Conservation (phyloP, 2,888 invertebrate genomes). For the Caenorhabditis virilis region DNA sequence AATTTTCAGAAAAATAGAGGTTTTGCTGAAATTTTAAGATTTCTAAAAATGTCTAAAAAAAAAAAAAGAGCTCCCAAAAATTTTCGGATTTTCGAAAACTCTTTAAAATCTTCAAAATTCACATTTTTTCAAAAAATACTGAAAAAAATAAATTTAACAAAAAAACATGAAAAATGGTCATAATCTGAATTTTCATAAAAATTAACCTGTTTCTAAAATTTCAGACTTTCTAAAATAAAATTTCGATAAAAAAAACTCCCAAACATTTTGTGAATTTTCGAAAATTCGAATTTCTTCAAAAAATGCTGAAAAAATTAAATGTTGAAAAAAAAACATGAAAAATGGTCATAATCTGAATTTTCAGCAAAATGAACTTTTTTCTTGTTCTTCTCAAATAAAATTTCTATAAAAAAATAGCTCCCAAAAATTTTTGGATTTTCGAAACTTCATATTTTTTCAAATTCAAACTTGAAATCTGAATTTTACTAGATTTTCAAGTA, state of each 20-base stretch:
- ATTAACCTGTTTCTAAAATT: background rate
- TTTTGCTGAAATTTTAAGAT: background rate
- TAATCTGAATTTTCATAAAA: background rate
- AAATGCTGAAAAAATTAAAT: background rate
- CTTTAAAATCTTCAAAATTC: background rate
- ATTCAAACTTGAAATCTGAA: background rate
- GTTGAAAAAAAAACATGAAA: background rate
- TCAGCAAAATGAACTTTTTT: too few species aligned
- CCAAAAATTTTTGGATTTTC: background rate
- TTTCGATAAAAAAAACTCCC: background rate
- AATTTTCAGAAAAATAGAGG: background rate
- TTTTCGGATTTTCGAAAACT: too few species aligned
- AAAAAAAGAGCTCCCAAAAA: too few species aligned
- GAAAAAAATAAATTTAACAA: too few species aligned
- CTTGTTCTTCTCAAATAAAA: background rate
- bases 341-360: background rate
- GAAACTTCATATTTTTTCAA: background rate
- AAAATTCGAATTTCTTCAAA: background rate
- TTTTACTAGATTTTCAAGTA: background rate
- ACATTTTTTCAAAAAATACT: background rate
- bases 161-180: background rate
- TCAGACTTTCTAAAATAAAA: background rate
- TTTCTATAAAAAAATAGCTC: background rate
- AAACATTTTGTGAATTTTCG: background rate
- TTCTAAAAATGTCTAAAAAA: background rate